These are phyloP conservation scores for Atherinomorus stipes DNA, from an alignment of 2,113 vertebrate species.

Conservation along the genomic window DNA sequence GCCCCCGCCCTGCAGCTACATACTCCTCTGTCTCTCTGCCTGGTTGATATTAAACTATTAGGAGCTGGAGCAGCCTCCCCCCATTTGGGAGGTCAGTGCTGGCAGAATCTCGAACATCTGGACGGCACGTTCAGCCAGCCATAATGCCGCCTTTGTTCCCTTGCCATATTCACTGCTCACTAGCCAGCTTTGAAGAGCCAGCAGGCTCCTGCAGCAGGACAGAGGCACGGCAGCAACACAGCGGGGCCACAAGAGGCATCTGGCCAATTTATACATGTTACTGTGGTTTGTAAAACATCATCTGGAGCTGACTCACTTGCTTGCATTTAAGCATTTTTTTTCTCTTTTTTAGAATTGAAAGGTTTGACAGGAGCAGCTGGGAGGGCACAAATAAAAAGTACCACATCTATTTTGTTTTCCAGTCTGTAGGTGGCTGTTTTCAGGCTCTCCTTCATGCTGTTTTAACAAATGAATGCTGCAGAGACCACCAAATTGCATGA, in stretches of 20 bases:
- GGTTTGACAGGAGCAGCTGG: conserved; percentile 28
- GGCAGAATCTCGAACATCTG: conserved; percentile 85
- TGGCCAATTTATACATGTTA: conserved; percentile 53
- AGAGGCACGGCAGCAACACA: conserved; percentile 66
- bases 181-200: conserved; percentile 75
- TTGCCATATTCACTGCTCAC: conserved; percentile 77
- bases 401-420: conserved; percentile 6
- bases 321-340: conserved; percentile 7
- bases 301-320: conserved; percentile 49
- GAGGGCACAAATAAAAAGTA: conserved; percentile 9
- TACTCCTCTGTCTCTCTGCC: conserved; percentile 20
- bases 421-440: conserved; percentile 23
- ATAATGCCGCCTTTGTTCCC: conserved; percentile 86
- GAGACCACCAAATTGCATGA: conserved; percentile 10
- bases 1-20: conserved; percentile 43
- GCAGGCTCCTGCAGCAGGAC: conserved; percentile 67
- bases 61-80: conserved; percentile 58
- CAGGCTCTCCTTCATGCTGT: conserved; percentile 11
- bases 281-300: conserved; percentile 55
- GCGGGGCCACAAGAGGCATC: conserved; percentile 51
- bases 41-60: conserved; percentile 78
- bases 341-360: conserved; percentile 4
- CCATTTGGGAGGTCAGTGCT: conserved; percentile 74
- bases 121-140: conserved; percentile 85
- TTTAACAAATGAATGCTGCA: conserved; percentile 6